A percentile compares a stretch with the other conserved stretches of the same genome.
These are phyloP conservation scores for Acanthococcus lagerstroemiae DNA, from an alignment of 2,888 invertebrate species.

Conservation along the genomic window DNA sequence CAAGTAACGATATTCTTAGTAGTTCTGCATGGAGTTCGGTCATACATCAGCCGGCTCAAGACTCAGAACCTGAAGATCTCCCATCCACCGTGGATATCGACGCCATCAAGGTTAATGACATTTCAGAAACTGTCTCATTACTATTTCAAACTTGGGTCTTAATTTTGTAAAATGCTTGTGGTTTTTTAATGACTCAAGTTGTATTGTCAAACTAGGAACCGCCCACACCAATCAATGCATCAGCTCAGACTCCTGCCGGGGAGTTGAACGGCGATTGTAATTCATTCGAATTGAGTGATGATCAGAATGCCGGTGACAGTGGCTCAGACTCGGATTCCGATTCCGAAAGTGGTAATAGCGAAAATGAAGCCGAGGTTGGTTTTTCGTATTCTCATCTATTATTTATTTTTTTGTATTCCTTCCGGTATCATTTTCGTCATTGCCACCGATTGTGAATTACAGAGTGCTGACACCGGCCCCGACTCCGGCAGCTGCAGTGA, in stretches of 20 bases:
- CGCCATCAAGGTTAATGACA: constrained; percentile 52
- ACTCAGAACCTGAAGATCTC: constrained; percentile 52
- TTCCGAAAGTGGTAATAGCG: constrained; percentile 44
- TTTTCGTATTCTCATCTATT: too few relatives aligned
- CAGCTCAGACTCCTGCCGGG: constrained; percentile 35
- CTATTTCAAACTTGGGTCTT: too few relatives aligned
- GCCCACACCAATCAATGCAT: constrained; percentile 36
- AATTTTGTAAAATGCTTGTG: too few relatives aligned
- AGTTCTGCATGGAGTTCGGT: constrained; percentile 41
- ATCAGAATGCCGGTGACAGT: constrained; percentile 44
- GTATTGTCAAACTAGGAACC: constrained; percentile 36
- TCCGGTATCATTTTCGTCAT: not conserved
- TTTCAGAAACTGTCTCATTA: too few relatives aligned
- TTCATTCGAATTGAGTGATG: constrained; percentile 32
- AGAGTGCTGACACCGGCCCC: constrained; percentile 31
- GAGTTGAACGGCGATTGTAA: constrained; percentile 25
- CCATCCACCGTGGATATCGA: constrained; percentile 58
- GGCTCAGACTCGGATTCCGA: constrained; percentile 43
- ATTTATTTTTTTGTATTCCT: not conserved
- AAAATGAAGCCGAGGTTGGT: constrained; percentile 42
- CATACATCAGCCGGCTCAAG: constrained; percentile 42
- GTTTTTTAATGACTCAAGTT: too few relatives aligned
- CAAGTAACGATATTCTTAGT: constrained; percentile 37
- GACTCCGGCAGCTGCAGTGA: constrained; percentile 38
- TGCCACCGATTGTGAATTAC: not conserved